Evolutionary conservation across 2,797 vertebrate genomes (phyloP), one percentile per base, ranked within the genome.

Genomic region (Chaenodraco wilsoni): DNA sequence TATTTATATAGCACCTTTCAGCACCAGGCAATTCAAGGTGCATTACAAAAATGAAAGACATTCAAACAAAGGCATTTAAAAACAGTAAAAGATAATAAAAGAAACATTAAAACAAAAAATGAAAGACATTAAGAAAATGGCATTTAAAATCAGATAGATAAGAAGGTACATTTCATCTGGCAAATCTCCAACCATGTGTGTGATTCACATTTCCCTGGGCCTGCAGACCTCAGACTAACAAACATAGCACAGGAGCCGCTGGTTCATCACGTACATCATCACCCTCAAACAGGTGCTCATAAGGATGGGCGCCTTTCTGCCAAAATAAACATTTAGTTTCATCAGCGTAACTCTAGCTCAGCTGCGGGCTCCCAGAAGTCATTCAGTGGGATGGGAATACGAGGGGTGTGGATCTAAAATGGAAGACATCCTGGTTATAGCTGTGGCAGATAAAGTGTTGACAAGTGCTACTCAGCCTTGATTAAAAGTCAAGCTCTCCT

Each of bases 381-480:
- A 83, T 79, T 85, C 83, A 81, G 62, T 73, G 65, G 48, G 81
- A 12, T 3, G 55, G 69, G 64, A 71, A 79, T 69, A 67, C 5
- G 65, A 76, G 46, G 66, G 59, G 60, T 2, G 37, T 60, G 78
- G 55, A 27, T 74, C 66, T 74, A 56, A 83, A 86, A 89, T 85
- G 82, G 75, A 85, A 85, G 80, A 89, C 87, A 84, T 92, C 87
- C 84, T 84, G 62, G 45, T 65, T 67, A 73, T 73, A 60, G 74
- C 65, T 19, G 78, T 48, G 19, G 61, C 63, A 67, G 67, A 78
- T n/a, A 10, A 45, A 65, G 84, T 76, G 83, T 46, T 87, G 89
- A 91, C 81, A 85, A 70, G 73, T 69, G 66, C 66, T 74, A 65
- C 71, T 84, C 56, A 58, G 54, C 63, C 72, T 55, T 3, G 49